These are phyloP conservation scores for Sinocyclocheilus maitianheensis DNA, from an alignment of 2,113 vertebrate genomes.

Conservation along the genomic window DNA sequence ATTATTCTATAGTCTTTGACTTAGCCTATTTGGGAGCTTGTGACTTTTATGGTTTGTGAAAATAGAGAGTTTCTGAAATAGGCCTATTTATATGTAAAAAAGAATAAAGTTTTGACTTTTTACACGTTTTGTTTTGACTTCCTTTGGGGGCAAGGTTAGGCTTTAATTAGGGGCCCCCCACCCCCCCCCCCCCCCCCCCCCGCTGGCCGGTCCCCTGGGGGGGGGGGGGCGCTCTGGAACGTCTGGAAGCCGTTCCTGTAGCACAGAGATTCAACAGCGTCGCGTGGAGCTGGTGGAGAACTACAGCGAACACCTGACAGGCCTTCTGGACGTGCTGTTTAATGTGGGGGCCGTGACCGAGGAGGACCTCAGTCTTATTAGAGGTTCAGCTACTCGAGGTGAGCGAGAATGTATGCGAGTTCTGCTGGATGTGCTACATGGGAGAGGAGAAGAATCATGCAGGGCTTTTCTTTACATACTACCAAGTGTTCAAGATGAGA, in stretches of 20 bases:
- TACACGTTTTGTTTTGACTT: not conserved
- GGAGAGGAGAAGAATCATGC: slow-evolving; percentile 62
- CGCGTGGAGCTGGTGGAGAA: slow-evolving; percentile 61
- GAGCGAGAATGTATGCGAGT: slow-evolving; percentile 54
- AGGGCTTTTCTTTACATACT: slow-evolving; percentile 54
- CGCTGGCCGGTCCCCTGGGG: too few species aligned
- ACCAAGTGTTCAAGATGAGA: not conserved
- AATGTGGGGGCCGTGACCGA: slow-evolving; percentile 51
- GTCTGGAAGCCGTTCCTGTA: too few species aligned
- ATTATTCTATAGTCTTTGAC: too few species aligned
- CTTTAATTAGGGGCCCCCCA: not conserved
- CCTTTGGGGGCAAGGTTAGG: not conserved
- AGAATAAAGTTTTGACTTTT: not conserved
- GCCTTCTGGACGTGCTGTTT: slow-evolving; percentile 51
- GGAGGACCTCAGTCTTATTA: slow-evolving; percentile 59
- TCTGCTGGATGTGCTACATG: slow-evolving; percentile 60
- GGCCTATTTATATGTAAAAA: not conserved
- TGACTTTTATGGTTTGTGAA: not conserved
- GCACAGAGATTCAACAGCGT: slow-evolving; percentile 43
- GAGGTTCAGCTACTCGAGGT: slow-evolving; percentile 35
- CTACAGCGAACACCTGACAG: slow-evolving; percentile 51
- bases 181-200: not conserved
- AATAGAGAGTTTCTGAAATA: too few species aligned
- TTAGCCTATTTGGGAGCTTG: not conserved
- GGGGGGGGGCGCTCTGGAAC: too few species aligned